Evolutionary conservation across 2,888 invertebrate genomes (phyloP), one percentile per base, ranked within the genome.

Genomic region (Artemia sp.): DNA sequence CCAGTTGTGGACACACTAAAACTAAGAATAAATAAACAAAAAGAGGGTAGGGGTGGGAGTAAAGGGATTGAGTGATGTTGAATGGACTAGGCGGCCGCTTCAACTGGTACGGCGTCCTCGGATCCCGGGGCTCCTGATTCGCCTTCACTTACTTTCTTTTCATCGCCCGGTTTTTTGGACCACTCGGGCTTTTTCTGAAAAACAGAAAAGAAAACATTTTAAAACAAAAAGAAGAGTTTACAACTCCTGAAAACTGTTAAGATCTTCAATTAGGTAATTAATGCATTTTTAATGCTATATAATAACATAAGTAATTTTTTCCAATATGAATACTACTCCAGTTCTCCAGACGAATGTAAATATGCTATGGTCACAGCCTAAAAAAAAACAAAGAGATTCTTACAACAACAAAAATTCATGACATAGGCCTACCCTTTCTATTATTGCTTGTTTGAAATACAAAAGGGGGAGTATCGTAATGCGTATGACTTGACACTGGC

Each of bases 151-250:
- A 85, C 85, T 87, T 90, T 89, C 83, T 85, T 84, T 81, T 86
- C 85, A 81, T 86, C 85, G 77, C 90, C 90, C 78, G 88, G 89
- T 79, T 90, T 90, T 85, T 92, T 92, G 80, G 91, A 90, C 91
- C 91, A 92, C 83, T 92, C 92, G 77, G 91, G 90, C 82, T 92
- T 92, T 84, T 90, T 91, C 90, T 90, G 88, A 77, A 84, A 38
- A 38, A 11, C 9, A 66, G 69, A 71, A 51, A 67, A 67, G 19
- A 51, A 69, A 66, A 12, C 64, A 50, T 66, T 38, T 38, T 38
- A 38, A 38, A 38, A 38, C 38, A 38, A 38, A 38, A 5, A 38
- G 3, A 38, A 38, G 38, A 38, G 3, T 38, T 38, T 38, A 38
- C 70, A 52, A 53, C 12, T 24, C 7, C 69, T 12, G 24, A 64